Percentiles rank a stretch among this genome's conserved stretches.
phyloP scores from a whole-genome alignment of 2,797 vertebrate species.

The Peromyscus nudipes region DNA sequence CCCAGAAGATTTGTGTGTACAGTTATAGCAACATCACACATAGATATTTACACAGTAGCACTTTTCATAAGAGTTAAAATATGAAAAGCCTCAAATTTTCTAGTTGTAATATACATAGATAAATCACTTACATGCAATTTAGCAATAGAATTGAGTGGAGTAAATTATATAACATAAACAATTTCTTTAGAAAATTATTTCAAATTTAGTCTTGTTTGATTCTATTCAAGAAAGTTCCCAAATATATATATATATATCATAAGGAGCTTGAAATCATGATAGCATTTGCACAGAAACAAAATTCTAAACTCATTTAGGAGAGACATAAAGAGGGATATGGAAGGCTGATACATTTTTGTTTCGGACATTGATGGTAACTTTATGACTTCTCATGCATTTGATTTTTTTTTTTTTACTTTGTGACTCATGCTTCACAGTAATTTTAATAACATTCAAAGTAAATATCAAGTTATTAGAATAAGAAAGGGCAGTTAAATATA shows the following conservation, averaged over 20 bases:
- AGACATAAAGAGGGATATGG: too few relatives aligned
- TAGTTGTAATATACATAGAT: neutral
- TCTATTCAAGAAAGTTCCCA: neutral
- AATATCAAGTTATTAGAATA: neutral
- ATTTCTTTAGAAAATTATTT: neutral
- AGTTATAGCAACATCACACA: neutral
- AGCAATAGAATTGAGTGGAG: neutral
- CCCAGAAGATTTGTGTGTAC: too few relatives aligned
- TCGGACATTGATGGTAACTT: neutral
- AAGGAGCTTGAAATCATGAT: neutral
- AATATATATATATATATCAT: neutral
- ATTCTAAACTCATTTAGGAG: neutral
- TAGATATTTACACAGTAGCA: neutral
- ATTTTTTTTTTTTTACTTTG: too few relatives aligned
- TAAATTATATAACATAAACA: neutral
- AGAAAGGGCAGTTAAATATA: neutral
- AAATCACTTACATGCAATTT: neutral
- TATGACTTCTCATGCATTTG: neutral
- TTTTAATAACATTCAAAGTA: neutral
- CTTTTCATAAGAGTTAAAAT: neutral
- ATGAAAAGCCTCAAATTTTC: neutral
- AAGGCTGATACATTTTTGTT: neutral
- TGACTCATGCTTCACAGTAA: neutral
- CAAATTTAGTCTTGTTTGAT: neutral
- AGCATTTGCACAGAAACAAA: neutral